phyloP scores from a whole-genome alignment of 2,113 vertebrate genomes.

The Hassar affinis region DNA sequence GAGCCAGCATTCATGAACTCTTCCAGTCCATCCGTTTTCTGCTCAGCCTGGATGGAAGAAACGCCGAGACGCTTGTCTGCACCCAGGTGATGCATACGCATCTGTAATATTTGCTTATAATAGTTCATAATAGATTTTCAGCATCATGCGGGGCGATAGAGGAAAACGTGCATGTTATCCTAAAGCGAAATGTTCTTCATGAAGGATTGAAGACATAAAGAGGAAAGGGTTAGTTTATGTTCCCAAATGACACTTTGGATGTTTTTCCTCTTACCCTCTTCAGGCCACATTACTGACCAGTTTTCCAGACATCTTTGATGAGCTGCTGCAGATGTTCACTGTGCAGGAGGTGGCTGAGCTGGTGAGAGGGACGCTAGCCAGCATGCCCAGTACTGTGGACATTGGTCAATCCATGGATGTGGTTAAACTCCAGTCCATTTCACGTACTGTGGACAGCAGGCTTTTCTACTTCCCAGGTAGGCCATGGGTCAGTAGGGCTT shows the following conservation, averaged over 20 bases:
- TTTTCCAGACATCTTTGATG: constrained; percentile 95
- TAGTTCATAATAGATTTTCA: not conserved
- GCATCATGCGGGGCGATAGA: not conserved
- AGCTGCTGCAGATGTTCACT: constrained; percentile 96
- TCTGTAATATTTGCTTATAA: not conserved
- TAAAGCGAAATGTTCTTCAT: not conserved
- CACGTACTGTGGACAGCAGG: constrained; percentile 92
- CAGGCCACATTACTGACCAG: constrained; percentile 94
- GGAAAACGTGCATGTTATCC: not conserved
- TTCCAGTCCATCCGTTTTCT: constrained; percentile 98
- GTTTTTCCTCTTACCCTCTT: constrained; percentile 9
- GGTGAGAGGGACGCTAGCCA: constrained; percentile 89
- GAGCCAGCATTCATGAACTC: constrained; percentile 91
- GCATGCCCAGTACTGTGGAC: constrained; percentile 93
- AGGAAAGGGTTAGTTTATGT: not conserved
- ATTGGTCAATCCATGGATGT: constrained; percentile 95
- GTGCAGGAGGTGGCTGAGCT: constrained; percentile 96
- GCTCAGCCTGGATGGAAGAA: constrained; percentile 93
- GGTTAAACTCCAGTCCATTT: constrained; percentile 94
- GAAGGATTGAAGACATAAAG: not conserved
- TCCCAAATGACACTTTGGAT: not conserved
- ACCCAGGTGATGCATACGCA: constrained; percentile 80
- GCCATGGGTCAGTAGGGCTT: not conserved
- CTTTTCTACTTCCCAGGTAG: constrained; percentile 95
- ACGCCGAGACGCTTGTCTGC: constrained; percentile 93